A percentile compares a stretch with the other conserved stretches of the same genome.
Conservation (phyloP, 2,888 invertebrate genomes). For the Eubasilissa splendida region DNA sequence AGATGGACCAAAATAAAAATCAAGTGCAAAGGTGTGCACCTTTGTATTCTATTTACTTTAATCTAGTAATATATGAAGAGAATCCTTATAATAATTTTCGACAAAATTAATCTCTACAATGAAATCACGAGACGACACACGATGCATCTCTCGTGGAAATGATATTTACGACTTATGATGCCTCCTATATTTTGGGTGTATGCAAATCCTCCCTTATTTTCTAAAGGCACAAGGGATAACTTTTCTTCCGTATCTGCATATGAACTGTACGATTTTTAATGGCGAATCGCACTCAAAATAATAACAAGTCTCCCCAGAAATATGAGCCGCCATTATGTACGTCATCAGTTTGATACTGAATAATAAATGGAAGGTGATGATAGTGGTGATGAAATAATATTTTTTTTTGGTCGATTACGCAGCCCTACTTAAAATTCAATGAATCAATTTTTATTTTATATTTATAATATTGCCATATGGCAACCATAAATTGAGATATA, state of each 20-base stretch:
- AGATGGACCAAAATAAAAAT: no score
- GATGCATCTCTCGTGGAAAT: constrained; percentile 54
- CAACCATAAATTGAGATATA: no score
- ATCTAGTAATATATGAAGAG: no score
- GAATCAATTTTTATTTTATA: no score
- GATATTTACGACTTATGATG: constrained; percentile 54
- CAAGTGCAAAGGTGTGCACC: no score
- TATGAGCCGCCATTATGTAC: background rate
- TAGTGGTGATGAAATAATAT: no score
- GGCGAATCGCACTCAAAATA: constrained; percentile 28
- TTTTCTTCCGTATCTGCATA: constrained; percentile 49
- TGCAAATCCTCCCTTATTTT: constrained; percentile 41
- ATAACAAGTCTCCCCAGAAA: constrained; percentile 14
- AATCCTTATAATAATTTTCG: no score
- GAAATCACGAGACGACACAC: constrained; percentile 38
- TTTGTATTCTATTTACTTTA: no score
- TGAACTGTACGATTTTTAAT: constrained; percentile 38
- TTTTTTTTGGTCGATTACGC: no score
- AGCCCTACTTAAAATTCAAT: no score
- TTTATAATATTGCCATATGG: no score
- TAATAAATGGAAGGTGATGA: background rate
- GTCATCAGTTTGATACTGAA: background rate
- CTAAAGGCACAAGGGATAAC: constrained; percentile 51
- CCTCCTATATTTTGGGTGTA: constrained; percentile 53
- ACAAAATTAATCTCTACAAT: background rate